phyloP scores from a whole-genome alignment of 2,113 vertebrate species.

The Pelmatolapia mariae region DNA sequence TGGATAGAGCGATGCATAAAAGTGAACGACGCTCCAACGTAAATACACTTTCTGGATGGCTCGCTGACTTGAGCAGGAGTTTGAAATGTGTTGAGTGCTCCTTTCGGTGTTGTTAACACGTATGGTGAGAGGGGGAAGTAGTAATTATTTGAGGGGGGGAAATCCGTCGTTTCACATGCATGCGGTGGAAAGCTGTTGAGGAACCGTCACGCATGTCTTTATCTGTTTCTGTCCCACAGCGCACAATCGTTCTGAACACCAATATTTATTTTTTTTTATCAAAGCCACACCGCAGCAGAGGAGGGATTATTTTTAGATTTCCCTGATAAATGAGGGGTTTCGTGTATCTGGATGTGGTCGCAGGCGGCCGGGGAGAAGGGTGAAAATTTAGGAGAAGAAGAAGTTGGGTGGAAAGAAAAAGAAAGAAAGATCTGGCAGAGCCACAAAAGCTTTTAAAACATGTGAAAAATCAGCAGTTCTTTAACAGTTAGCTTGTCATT shows the following conservation, averaged over 20 bases:
- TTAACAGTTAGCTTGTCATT: conserved; percentile 78
- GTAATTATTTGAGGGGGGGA: conserved; percentile 20
- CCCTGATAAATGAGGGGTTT: conserved; percentile 64
- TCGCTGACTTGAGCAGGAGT: not conserved
- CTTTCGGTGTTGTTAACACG: conserved; percentile 25
- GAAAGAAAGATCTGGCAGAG: conserved; percentile 35
- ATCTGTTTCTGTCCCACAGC: conserved; percentile 27
- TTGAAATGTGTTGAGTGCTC: conserved; percentile 13
- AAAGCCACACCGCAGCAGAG: conserved; percentile 30
- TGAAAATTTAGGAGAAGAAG: conserved; percentile 22
- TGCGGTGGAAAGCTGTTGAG: conserved; percentile 11
- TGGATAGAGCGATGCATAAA: not conserved
- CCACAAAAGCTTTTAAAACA: conserved; percentile 70
- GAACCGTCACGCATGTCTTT: conserved; percentile 19
- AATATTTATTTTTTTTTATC: conserved; percentile 49
- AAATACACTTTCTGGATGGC: not conserved
- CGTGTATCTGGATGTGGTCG: conserved; percentile 66
- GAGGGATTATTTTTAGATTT: conserved; percentile 64
- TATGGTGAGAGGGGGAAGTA: conserved; percentile 3
- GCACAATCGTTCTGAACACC: conserved; percentile 35
- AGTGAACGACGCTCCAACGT: not conserved
- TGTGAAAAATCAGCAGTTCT: conserved; percentile 75
- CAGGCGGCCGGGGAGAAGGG: not conserved
- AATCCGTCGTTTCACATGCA: conserved; percentile 1
- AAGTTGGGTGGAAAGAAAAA: not conserved